These are phyloP conservation scores for Platygyra sinensis DNA, from an alignment of 64 coral and sea anemone genomes.

Conservation along the genomic window DNA sequence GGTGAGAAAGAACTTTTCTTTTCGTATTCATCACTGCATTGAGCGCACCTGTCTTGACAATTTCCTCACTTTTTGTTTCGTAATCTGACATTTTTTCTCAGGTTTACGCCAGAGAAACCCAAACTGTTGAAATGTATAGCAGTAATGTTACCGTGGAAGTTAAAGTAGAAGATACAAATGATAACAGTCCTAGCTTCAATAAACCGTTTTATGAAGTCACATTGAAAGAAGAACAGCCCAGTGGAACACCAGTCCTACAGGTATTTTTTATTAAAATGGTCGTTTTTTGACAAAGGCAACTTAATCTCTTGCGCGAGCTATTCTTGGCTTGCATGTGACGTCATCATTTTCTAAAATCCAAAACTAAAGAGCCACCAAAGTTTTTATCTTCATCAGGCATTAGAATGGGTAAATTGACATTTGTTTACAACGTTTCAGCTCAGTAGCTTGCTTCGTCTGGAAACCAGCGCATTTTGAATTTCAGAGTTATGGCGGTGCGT, in stretches of 20 bases:
- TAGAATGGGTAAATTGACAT: too few species aligned
- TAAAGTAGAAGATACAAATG: slow-evolving; percentile 52
- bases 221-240: background rate
- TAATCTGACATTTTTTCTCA: background rate
- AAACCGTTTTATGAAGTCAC: background rate
- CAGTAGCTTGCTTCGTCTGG: too few species aligned
- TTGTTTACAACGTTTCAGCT: too few species aligned
- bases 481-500: too few species aligned
- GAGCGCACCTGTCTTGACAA: background rate
- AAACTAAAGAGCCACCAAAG: too few species aligned
- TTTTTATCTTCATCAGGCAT: too few species aligned
- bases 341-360: too few species aligned
- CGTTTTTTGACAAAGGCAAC: too few species aligned
- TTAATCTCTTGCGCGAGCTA: too few species aligned
- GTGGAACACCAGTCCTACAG: slow-evolving; percentile 12
- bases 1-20: background rate
- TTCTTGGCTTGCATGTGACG: too few species aligned
- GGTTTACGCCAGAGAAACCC: slow-evolving; percentile 30
- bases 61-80: background rate
- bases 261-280: background rate
- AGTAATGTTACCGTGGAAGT: slow-evolving; percentile 42
- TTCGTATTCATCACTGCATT: background rate
- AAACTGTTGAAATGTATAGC: slow-evolving; percentile 9
- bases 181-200: slow-evolving; percentile 41
- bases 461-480: too few species aligned